Percentiles rank a stretch among this genome's conserved stretches.
These are phyloP conservation scores for Rhynchomys soricoides DNA, from an alignment of 2,113 vertebrate species.

Conservation along the genomic window DNA sequence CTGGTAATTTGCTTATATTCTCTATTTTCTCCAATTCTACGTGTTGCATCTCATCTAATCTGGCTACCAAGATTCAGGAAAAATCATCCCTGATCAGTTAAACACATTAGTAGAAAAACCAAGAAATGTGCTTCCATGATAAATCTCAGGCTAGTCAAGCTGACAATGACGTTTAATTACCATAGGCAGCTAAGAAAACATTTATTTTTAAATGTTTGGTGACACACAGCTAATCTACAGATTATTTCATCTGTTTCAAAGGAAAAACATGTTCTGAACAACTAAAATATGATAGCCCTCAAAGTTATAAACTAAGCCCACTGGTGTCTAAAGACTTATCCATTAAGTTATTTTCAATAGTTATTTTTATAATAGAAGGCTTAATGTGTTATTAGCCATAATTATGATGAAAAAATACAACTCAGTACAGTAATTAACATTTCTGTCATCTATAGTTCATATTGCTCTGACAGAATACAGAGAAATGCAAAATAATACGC, in stretches of 20 bases:
- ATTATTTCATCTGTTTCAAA: neutral
- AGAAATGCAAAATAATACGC: neutral
- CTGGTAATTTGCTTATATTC: neutral
- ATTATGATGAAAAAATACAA: neutral
- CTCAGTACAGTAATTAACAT: neutral
- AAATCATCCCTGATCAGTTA: neutral
- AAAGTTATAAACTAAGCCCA: neutral
- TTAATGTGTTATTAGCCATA: neutral
- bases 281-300: neutral
- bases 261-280: neutral
- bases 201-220: constrained; percentile 4
- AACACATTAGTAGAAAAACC: neutral
- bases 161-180: neutral
- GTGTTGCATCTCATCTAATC: neutral
- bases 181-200: neutral
- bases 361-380: neutral
- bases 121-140: neutral
- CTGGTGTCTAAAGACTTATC: neutral
- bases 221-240: neutral
- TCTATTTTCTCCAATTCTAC: neutral
- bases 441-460: neutral
- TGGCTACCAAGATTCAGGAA: neutral
- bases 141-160: neutral
- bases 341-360: neutral
- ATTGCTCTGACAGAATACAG: neutral